Base-by-base conservation (phyloP, 2,888 invertebrate species). In the Pterostichus madidus region DNA sequence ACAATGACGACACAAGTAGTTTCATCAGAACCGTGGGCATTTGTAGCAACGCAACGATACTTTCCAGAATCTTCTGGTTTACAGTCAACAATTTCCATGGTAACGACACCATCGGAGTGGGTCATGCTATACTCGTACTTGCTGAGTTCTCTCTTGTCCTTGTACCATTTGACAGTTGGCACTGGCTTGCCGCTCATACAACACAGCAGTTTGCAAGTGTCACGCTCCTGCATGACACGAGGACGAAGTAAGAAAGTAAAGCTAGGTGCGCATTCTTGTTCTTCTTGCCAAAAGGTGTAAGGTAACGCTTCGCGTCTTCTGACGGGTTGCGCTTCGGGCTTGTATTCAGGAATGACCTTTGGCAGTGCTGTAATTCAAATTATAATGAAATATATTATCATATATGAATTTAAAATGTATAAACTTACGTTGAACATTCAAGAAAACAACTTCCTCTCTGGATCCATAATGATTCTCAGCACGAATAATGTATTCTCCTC, bases 221-320 rank as follows among this genome's bases (percentile, higher is more conserved):
- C 96, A 85, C 98, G 95, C 87, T 93, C 90, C 92, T 99, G 99
- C 94, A 99, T 99, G 87, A 99, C 97, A 89, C 99, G 96, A 89
- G 99, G 99, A 90, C 99, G 95, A 86, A 99, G 94, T 88, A 97
- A 95, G 97, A 99, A 99, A 88, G 98, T 98, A 93, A 99, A 99
- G 89, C 94, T 95, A 84, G 99, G 99, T 84, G 97, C 97, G 87
- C 96, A 95, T 91, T 98, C 97, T 89, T 95, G 95, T 87, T 96
- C 96, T 90, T 98, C 97, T 91, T 96, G 95, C 96, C 97, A 97
- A 92, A 96, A 95, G 84, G 95, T 95, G 91, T 96, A 97, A 2
- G 96, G 95, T 35, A 97, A 91, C 0, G 96, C 94, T 89, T 96
- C 96, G 87, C 97, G 94, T 85, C 95, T 92, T 35, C 97, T 93